A percentile compares a stretch with the other conserved stretches of the same genome.
Conservation (phyloP, 2,113 vertebrate species). For the Glaucomys volans region DNA sequence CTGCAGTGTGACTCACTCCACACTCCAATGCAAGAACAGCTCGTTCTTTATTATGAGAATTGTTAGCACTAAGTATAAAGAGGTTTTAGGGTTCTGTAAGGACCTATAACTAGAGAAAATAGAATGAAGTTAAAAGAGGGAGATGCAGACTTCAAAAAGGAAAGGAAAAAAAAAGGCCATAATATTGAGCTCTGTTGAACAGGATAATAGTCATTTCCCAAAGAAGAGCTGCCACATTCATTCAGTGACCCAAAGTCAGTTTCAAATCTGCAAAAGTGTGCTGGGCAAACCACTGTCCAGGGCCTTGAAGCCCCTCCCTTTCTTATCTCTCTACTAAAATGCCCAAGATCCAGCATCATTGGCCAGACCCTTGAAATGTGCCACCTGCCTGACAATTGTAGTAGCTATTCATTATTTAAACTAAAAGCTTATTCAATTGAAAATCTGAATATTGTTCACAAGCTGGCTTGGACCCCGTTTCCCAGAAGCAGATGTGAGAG, state of each 20-base stretch:
- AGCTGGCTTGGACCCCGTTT: background rate
- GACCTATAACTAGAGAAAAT: slow-evolving; percentile 19
- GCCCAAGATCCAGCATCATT: background rate
- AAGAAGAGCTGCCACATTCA: slow-evolving; percentile 19
- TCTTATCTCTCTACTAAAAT: background rate
- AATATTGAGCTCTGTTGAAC: slow-evolving; percentile 44
- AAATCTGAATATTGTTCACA: background rate
- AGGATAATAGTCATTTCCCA: slow-evolving; percentile 56
- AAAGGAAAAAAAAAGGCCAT: slow-evolving; percentile 56
- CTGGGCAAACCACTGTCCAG: background rate
- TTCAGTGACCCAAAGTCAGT: slow-evolving; percentile 32
- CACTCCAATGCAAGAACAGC: background rate
- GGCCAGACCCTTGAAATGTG: background rate
- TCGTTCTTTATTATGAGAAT: background rate
- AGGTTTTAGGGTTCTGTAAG: background rate
- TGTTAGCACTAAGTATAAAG: slow-evolving; percentile 49
- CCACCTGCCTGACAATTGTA: background rate
- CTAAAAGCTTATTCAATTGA: background rate
- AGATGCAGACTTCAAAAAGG: background rate
- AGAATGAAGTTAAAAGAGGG: slow-evolving; percentile 59
- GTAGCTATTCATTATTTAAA: slow-evolving; percentile 25
- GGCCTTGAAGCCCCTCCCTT: background rate
- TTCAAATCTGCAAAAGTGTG: background rate
- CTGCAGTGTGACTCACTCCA: background rate
- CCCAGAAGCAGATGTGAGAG: background rate